phyloP scores from a whole-genome alignment of 2,797 vertebrate species.

The Lepus townsendii region DNA sequence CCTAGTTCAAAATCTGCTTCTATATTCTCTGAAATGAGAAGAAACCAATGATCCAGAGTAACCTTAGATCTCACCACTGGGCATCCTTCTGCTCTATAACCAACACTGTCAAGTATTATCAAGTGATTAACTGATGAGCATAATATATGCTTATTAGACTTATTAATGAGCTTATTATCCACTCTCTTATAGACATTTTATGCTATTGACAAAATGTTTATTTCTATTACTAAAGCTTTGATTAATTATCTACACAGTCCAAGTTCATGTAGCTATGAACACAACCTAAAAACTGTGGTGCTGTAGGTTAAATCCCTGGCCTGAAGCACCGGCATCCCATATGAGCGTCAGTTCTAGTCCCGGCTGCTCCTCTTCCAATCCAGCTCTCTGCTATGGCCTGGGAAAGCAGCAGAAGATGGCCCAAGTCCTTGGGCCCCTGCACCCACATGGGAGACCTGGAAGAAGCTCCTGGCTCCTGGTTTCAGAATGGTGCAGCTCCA shows the following conservation, averaged over 20 bases:
- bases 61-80: not conserved
- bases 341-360: too few species aligned
- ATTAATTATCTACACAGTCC: not conserved
- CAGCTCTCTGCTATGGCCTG: too few species aligned
- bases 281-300: not conserved
- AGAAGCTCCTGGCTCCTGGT: too few species aligned
- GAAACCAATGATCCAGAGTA: constrained; percentile 9
- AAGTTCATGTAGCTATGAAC: not conserved
- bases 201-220: not conserved
- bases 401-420: too few species aligned
- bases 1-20: constrained; percentile 9
- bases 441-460: too few species aligned
- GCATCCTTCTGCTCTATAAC: not conserved
- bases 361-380: too few species aligned
- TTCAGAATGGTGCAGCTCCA: too few species aligned
- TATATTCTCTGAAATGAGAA: not conserved
- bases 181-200: not conserved
- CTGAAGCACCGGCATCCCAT: too few species aligned
- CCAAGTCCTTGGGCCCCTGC: too few species aligned
- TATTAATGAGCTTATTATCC: not conserved
- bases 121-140: not conserved
- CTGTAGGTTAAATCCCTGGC: too few species aligned
- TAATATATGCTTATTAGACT: not conserved
- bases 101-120: not conserved
- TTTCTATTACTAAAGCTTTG: not conserved